Conservation (phyloP, 2,797 vertebrate genomes). For the Gadopsis marmoratus region DNA sequence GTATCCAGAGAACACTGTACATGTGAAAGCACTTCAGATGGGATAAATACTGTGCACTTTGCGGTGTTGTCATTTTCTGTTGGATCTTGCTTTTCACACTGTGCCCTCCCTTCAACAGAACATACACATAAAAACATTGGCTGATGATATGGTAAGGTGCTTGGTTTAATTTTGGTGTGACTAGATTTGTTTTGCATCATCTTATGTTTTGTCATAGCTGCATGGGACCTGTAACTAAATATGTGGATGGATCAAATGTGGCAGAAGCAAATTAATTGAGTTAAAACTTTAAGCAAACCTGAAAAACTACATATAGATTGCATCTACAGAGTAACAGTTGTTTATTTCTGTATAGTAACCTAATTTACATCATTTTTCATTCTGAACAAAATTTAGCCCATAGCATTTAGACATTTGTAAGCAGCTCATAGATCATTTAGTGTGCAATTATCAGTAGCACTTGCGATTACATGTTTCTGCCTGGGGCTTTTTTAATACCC, state of each 20-base stretch:
- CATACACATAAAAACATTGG: conserved; percentile 99
- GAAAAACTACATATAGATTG: not conserved
- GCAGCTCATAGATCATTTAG: conserved; percentile 63
- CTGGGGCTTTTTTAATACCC: conserved; percentile 56
- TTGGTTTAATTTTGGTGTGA: conserved; percentile 80
- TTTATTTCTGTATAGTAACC: not conserved
- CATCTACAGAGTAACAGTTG: not conserved
- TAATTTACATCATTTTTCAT: conserved; percentile 44
- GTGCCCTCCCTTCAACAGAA: conserved; percentile 93
- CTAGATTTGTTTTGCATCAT: conserved; percentile 66
- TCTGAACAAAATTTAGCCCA: conserved; percentile 49
- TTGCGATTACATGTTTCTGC: conserved; percentile 55
- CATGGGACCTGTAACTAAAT: conserved; percentile 70
- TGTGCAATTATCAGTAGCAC: conserved; percentile 56
- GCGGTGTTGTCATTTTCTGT: conserved; percentile 79
- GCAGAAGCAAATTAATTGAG: not conserved
- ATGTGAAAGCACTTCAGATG: conserved; percentile 46
- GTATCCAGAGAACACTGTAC: conserved; percentile 40
- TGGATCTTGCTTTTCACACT: conserved; percentile 80
- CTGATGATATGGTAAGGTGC: conserved; percentile 99
- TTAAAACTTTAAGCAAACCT: not conserved
- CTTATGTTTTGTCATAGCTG: conserved; percentile 63
- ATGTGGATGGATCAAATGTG: conserved; percentile 80
- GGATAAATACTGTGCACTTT: conserved; percentile 49
- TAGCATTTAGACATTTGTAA: conserved; percentile 45